Evolutionary conservation across 2,113 vertebrate species (phyloP).

Genomic region (Notechis scutatus): DNA sequence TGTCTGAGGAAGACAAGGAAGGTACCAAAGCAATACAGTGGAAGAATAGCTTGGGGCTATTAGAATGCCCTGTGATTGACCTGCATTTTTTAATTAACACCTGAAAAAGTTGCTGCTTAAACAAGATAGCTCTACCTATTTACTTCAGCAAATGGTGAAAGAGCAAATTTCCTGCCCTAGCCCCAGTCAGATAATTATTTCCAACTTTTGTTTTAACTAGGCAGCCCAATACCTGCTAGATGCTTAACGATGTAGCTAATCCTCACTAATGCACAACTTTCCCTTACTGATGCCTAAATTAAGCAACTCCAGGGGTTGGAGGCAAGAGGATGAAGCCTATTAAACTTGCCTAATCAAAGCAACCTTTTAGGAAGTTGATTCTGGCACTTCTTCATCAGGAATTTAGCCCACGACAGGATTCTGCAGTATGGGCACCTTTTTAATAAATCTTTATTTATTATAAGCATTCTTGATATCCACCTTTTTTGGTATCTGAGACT

Average conservation of each 20-base stretch:
- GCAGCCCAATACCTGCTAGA: background rate
- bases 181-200: background rate
- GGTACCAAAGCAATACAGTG: background rate
- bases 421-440: background rate
- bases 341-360: background rate
- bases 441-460: background rate
- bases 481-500: background rate
- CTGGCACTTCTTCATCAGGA: background rate
- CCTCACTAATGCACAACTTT: background rate
- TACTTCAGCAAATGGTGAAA: background rate
- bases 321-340: background rate
- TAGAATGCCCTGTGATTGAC: background rate
- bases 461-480: background rate
- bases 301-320: background rate
- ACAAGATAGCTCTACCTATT: background rate
- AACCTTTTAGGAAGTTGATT: background rate
- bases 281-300: background rate
- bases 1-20: background rate
- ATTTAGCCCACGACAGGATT: background rate
- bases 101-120: background rate
- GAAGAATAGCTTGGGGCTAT: background rate
- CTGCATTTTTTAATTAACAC: background rate
- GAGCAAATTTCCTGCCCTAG: background rate
- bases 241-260: background rate
- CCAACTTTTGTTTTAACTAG: background rate